Conservation (phyloP, 2,888 invertebrate genomes). For the Fragum fragum region DNA sequence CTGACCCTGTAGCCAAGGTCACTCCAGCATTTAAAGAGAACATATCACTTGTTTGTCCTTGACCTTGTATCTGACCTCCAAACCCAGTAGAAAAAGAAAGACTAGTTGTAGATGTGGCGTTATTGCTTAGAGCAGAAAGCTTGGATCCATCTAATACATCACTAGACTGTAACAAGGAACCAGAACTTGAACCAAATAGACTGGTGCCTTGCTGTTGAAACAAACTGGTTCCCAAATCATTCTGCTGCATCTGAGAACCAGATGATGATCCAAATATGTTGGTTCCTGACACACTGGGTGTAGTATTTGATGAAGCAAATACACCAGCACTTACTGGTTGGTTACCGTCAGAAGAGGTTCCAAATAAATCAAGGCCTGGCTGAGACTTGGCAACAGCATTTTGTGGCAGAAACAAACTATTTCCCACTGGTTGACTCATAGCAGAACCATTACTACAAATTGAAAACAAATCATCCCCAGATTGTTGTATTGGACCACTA, state of each 20-base stretch:
- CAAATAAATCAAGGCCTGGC: background rate
- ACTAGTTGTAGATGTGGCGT: background rate
- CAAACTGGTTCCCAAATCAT: background rate
- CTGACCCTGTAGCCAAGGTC: background rate
- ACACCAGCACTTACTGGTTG: background rate
- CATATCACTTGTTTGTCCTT: background rate
- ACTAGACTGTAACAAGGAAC: background rate
- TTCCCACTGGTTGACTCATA: background rate
- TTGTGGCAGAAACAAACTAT: background rate
- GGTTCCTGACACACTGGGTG: background rate
- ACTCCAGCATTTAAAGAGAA: background rate
- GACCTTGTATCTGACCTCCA: background rate
- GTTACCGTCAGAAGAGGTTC: background rate
- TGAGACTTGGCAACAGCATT: background rate
- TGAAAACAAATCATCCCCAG: conserved; percentile 12
- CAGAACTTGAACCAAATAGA: background rate
- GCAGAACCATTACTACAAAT: background rate
- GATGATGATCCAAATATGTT: background rate
- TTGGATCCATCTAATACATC: background rate
- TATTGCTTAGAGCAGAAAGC: background rate
- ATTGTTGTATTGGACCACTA: background rate
- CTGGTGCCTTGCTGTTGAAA: background rate
- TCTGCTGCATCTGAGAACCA: background rate
- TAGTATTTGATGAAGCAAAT: background rate
- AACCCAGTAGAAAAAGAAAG: background rate